These are phyloP conservation scores for Caenorhabditis sp. DNA, from an alignment of 2,888 invertebrate species.

Conservation along the genomic window DNA sequence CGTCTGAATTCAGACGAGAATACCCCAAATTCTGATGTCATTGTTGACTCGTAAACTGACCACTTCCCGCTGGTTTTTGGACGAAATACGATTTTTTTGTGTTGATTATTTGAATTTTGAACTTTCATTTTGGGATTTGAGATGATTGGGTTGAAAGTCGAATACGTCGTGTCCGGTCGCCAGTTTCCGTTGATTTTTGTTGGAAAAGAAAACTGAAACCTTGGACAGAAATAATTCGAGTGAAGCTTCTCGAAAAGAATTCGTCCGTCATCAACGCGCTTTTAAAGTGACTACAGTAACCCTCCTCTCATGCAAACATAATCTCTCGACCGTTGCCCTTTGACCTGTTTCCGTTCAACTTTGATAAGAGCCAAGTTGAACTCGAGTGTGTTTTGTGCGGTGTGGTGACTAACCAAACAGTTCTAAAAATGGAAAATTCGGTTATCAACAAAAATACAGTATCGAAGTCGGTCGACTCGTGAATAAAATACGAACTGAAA, in stretches of 20 bases:
- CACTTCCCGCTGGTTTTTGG: too few relatives aligned
- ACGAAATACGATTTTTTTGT: too few relatives aligned
- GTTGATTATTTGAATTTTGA: too few relatives aligned
- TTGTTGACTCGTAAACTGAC: background rate
- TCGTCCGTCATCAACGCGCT: too few relatives aligned
- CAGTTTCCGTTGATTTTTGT: too few relatives aligned
- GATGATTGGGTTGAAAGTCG: too few relatives aligned
- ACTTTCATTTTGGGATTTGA: too few relatives aligned
- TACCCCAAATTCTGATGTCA: slow-evolving; percentile 11
- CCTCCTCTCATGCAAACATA: background rate
- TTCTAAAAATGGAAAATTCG: slow-evolving; percentile 11
- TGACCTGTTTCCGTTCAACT: background rate
- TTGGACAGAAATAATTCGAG: too few relatives aligned
- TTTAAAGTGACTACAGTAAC: too few relatives aligned
- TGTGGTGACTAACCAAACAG: background rate
- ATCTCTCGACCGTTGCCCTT: background rate
- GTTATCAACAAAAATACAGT: slow-evolving; percentile 22
- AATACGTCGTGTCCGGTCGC: too few relatives aligned
- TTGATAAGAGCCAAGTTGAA: background rate
- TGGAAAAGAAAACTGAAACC: too few relatives aligned
- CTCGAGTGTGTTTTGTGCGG: slow-evolving; percentile 3
- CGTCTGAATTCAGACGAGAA: background rate
- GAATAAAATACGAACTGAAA: background rate
- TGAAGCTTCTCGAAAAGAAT: too few relatives aligned
- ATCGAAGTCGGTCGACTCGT: background rate